Base-by-base conservation (phyloP, 2,888 invertebrate species). In the Cantharis lateralis region DNA sequence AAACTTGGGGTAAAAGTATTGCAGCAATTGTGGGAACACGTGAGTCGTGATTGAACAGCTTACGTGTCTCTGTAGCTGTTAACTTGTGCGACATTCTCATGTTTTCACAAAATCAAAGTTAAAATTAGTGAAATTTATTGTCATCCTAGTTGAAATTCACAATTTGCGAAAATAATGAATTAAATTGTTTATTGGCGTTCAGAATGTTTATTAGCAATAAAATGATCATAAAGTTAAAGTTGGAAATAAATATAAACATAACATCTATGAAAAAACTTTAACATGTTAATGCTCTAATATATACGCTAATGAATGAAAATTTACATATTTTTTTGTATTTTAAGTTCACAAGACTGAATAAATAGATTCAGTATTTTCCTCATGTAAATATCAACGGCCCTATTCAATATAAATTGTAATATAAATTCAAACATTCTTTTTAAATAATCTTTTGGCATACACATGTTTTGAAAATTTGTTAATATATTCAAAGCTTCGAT, bases 291-390 rank as follows among this genome's bases (percentile, higher is more conserved):
- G 24, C 24, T 5, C 64, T 66, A 15, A 16, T 66, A 66, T 66
- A 66, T 66, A 66, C 64, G 64, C 64, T 66, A 66, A 66, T 66
- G 64, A 66, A 66, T 66, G 64, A 66, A 66, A 66, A 66, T 66
- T 66, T 66, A 20, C 64, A 66, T 66, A 15, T 66, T 66, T 66
- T 64, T 24, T 66, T 20, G 64, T 24, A 66, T 66, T 66, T 66
- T 66, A 24, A 15, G 64, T 66, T 66, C 16, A 66, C 18, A 66
- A 66, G 16, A 20, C 64, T 66, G 24, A 66, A 66, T 66, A 66
- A 66, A 24, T 20, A 16, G 20, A 20, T 66, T 66, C 24, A 66
- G 64, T 66, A 66, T 66, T 66, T 66, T 66, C 64, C 20, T 66
- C 64, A 66, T 66, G 64, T 66, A 66, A 66, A 66, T 66, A 66